Base-by-base conservation (phyloP, 1,140 invertebrate genomes). In the Artemia franciscana region DNA sequence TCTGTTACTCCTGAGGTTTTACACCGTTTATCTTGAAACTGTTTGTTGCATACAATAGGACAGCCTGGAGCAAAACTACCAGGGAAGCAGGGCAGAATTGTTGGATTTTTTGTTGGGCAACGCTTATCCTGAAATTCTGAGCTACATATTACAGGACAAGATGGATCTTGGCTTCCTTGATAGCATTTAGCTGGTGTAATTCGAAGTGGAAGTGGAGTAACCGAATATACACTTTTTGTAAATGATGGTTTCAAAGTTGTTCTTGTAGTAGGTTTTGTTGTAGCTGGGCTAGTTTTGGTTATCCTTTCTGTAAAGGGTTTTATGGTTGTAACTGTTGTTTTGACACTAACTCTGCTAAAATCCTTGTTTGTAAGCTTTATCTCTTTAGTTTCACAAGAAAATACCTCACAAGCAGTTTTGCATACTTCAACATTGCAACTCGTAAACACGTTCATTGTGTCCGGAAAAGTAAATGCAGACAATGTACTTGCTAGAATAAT, bases 341-440 rank as follows among this genome's bases (percentile, higher is more conserved):
- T n/a, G n/a, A n/a, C n/a, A n/a, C n/a, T n/a, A n/a, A n/a, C n/a
- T n/a, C n/a, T n/a, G n/a, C n/a, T n/a, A n/a, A n/a, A n/a, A n/a
- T n/a, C n/a, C n/a, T n/a, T n/a, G n/a, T n/a, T n/a, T n/a, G n/a
- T n/a, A n/a, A n/a, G n/a, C n/a, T n/a, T n/a, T n/a, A n/a, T n/a
- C n/a, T n/a, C n/a, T n/a, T n/a, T n/a, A n/a, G n/a, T n/a, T n/a
- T 39, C 39, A 26, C 64, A 65, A 12, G 61, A 25, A 26, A 60
- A 58, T 1, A 30, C 28, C 18, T 62, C 61, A 60, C 70, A 71
- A 15, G 65, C 66, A 59, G 66, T 68, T 64, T 73, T 70, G 57
- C 72, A 73, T 7, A 73, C 67, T 63, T 73, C 71, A 0, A 73
- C 69, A 57, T 72, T 70, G 60, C 72, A 73, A 21, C 67, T 67